phyloP scores from a whole-genome alignment of 2,113 vertebrate species.

The Beaufortia kweichowensis region DNA sequence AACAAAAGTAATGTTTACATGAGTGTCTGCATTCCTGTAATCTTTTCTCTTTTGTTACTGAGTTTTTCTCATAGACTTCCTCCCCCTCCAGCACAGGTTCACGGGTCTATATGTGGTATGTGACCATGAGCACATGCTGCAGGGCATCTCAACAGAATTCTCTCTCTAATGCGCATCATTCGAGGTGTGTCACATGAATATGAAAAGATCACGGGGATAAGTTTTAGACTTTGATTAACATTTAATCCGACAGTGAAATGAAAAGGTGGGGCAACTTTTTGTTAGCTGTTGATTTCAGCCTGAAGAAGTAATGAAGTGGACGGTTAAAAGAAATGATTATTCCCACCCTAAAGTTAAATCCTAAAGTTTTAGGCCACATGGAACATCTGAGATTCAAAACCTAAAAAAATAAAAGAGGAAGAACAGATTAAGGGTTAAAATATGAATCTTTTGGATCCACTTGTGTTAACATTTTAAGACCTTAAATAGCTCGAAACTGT shows the following conservation, averaged over 20 bases:
- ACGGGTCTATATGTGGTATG: not conserved
- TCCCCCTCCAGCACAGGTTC: not conserved
- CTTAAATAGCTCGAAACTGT: too few relatives aligned
- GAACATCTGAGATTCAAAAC: too few relatives aligned
- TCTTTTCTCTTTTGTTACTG: too few relatives aligned
- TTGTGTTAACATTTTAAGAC: too few relatives aligned
- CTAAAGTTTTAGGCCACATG: not conserved
- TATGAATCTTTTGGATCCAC: too few relatives aligned
- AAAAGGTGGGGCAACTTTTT: not conserved
- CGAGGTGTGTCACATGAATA: too few relatives aligned
- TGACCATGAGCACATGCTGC: not conserved
- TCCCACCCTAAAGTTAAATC: not conserved
- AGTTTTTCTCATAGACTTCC: too few relatives aligned
- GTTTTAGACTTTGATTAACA: not conserved
- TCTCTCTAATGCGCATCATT: not conserved
- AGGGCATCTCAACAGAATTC: constrained; percentile 2
- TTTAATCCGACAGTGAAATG: not conserved
- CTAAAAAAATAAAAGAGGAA: too few relatives aligned
- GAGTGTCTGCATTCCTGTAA: too few relatives aligned
- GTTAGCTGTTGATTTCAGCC: not conserved
- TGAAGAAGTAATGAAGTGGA: not conserved
- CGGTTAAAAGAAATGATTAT: too few relatives aligned
- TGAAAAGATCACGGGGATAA: not conserved
- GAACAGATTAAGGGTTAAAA: too few relatives aligned
- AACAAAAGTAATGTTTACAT: not conserved